Conservation (phyloP, 2,113 vertebrate genomes). For the Paradoxurus hermaphroditus region DNA sequence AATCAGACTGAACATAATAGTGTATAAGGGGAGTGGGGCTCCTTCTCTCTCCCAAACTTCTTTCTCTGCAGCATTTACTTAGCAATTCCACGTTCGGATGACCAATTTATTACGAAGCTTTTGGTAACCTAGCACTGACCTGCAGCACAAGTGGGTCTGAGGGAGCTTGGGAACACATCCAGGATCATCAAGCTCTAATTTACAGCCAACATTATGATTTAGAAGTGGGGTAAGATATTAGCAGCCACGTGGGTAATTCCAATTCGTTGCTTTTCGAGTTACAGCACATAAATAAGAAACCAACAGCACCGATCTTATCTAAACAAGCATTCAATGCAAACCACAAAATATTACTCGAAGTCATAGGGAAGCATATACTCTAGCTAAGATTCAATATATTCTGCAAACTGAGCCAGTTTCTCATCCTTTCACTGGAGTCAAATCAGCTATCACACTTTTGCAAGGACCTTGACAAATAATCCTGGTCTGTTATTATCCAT, state of each 20-base stretch:
- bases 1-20: background rate
- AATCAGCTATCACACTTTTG: background rate
- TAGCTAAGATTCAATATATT: conserved; percentile 13
- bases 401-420: background rate
- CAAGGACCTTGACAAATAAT: background rate
- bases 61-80: background rate
- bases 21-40: background rate
- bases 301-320: conserved; percentile 39
- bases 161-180: background rate
- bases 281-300: conserved; percentile 47
- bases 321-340: background rate
- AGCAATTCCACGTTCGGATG: background rate
- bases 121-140: background rate
- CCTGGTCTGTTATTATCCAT: background rate
- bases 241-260: background rate
- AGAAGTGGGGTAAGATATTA: background rate
- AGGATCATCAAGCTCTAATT: background rate
- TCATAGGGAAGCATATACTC: conserved; percentile 26
- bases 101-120: background rate
- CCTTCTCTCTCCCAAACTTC: background rate
- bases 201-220: background rate
- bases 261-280: conserved; percentile 20
- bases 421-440: conserved; percentile 10
- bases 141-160: background rate
- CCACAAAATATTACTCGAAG: conserved; percentile 33